A percentile compares a stretch with the other conserved stretches of the same genome.
phyloP scores from a whole-genome alignment of 2,888 invertebrate genomes.

The Macrosoma leucophasiata region DNA sequence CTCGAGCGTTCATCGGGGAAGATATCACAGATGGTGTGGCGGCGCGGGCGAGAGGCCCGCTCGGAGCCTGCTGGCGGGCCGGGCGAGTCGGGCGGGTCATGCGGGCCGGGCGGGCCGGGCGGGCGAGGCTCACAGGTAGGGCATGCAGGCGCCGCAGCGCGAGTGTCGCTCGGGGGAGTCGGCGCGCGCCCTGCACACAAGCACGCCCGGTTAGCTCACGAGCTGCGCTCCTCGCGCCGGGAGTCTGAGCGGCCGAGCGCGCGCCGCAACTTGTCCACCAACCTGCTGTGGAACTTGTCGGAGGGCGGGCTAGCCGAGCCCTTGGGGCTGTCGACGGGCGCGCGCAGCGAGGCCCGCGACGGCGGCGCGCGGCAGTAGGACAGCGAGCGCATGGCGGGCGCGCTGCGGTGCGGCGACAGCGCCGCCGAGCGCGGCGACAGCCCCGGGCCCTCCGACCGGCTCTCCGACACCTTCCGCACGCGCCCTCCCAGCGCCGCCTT shows the following conservation, averaged over 20 bases:
- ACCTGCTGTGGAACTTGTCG: conserved; percentile 87
- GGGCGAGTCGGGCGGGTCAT: conserved; percentile 42
- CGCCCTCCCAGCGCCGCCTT: conserved; percentile 36
- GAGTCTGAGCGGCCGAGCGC: conserved; percentile 78
- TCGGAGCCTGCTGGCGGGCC: conserved; percentile 23
- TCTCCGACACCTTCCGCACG: conserved; percentile 80
- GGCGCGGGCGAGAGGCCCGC: conserved; percentile 34
- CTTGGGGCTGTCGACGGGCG: conserved; percentile 74
- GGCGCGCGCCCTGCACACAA: conserved; percentile 70
- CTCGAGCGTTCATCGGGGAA: conserved; percentile 51
- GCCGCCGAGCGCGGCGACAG: conserved; percentile 77
- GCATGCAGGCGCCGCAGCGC: conserved; percentile 66
- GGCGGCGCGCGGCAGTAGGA: conserved; percentile 67
- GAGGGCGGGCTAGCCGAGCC: conserved; percentile 81
- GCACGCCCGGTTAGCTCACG: conserved; percentile 70
- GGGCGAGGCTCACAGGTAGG: conserved; percentile 57
- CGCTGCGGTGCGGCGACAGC: conserved; percentile 78
- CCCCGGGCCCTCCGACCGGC: conserved; percentile 83
- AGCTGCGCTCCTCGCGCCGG: conserved; percentile 64
- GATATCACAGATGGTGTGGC: conserved; percentile 64
- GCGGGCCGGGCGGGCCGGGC: conserved; percentile 17
- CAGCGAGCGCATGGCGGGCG: conserved; percentile 79
- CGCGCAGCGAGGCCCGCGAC: conserved; percentile 78
- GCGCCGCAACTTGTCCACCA: conserved; percentile 86
- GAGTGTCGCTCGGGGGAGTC: conserved; percentile 59